Base-by-base conservation (phyloP, 92 coral and sea anemone genomes). In the Zoanthus gigantus region DNA sequence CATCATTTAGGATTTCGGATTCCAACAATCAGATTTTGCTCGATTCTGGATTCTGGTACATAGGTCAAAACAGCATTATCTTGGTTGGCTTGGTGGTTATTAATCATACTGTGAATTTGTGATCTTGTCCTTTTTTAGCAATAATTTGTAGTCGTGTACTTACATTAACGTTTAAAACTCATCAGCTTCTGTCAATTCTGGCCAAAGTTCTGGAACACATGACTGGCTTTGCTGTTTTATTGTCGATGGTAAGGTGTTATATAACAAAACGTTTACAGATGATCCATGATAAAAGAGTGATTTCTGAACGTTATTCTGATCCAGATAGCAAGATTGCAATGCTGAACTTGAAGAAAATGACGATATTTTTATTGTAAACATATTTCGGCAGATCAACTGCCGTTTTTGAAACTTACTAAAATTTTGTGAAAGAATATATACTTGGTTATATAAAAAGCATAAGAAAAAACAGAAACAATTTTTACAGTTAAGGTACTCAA, bases 161-260 rank as follows among this genome's bases (percentile, higher is more conserved):
- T 3, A 12, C n/a, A 4, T 63, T 6, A 2, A 2, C 30, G 5
- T 63, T 17, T 63, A 7, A 58, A 63, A 7, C 69, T 29, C 61
- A 78, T 18, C 95, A 96, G 99, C 89, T 96, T 48, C 87, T 95
- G 72, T 61, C 96, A 7, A 84, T 96, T 32, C 86, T 96, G 74
- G 89, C 97, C 61, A 96, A 93, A 90, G 84, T 94, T 29, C 93
- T 96, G 75, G 90, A 92, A 29, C 94, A 95, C 63, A 87, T 96
- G 86, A 96, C 92, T 67, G 96, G 95, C 86, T 96, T 96, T 87
- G 93, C 97, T 1, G 74, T 85, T 79, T 74, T 96, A n/a, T 86
- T 96, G 71, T 90, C 99, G 7, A 95, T 96, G 99, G 99, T 96
- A 90, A 85, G 93, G 67, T 1, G 23, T 10, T 13, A 1, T 48